These are phyloP conservation scores for Cryptomyrus ogoouensis DNA, from an alignment of 2,113 vertebrate species.

Conservation along the genomic window DNA sequence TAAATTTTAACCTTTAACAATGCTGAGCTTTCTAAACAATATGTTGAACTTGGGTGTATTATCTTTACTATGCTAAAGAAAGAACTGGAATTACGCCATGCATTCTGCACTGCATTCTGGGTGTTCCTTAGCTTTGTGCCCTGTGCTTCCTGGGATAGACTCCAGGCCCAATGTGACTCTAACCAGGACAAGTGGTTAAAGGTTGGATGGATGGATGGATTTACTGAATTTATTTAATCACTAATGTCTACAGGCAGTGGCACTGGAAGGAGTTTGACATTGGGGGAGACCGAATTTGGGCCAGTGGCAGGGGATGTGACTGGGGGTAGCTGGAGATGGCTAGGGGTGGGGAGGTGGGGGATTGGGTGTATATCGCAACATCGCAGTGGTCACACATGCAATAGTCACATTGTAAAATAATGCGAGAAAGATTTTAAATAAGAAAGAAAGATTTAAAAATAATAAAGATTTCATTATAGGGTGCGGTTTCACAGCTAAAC, in stretches of 20 bases:
- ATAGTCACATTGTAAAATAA: neutral
- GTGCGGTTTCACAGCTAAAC: neutral
- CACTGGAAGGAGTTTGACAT: neutral
- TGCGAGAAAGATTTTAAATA: neutral
- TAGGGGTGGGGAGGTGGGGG: too few relatives aligned
- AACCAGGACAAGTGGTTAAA: neutral
- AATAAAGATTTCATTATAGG: neutral
- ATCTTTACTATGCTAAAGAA: neutral
- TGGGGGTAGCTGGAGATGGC: too few relatives aligned
- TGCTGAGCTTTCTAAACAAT: neutral
- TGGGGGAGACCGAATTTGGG: neutral
- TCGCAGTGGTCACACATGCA: neutral
- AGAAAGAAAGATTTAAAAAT: neutral
- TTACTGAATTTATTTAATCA: neutral
- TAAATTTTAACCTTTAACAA: neutral
- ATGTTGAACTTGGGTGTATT: neutral
- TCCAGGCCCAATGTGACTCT: neutral
- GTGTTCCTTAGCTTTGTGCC: neutral
- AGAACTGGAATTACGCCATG: neutral
- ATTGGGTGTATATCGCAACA: neutral
- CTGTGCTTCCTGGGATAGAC: neutral
- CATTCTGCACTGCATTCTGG: neutral
- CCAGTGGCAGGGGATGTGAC: neutral
- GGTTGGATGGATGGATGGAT: neutral
- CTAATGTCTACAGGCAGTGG: neutral